Conservation (phyloP, 35 echinoderm and acorn worm genomes). For the Apostichopus japonicus region DNA sequence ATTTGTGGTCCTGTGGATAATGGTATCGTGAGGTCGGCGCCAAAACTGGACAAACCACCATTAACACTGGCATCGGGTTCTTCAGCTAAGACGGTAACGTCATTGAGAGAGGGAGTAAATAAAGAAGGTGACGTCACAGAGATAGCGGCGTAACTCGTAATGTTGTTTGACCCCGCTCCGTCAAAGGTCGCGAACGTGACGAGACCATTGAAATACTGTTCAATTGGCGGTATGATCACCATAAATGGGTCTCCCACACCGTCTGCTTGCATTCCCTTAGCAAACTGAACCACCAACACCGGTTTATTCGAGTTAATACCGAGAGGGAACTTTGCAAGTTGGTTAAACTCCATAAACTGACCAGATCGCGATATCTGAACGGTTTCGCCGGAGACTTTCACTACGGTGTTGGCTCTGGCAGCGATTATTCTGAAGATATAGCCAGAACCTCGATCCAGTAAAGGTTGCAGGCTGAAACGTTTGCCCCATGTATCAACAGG, state of each 20-base stretch:
- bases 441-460: constrained; percentile 76
- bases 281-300: constrained; percentile 63
- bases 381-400: constrained; percentile 66
- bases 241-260: constrained; percentile 84
- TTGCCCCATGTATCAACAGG: constrained; percentile 77
- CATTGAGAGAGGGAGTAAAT: constrained; percentile 60
- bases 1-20: constrained; percentile 57
- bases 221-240: constrained; percentile 71
- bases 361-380: constrained; percentile 58
- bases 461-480: constrained; percentile 78
- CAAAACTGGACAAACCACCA: constrained; percentile 56
- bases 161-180: constrained; percentile 26
- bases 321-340: constrained; percentile 25
- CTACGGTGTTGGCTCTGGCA: constrained; percentile 65
- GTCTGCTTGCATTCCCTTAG: constrained; percentile 80
- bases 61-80: constrained; percentile 27
- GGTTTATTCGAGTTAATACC: too few species aligned
- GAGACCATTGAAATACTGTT: constrained; percentile 83
- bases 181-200: constrained; percentile 88
- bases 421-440: constrained; percentile 84
- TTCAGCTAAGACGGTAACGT: constrained; percentile 53
- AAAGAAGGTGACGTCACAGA: constrained; percentile 76
- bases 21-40: constrained; percentile 63
- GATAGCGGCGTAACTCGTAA: constrained; percentile 62
- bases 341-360: constrained; percentile 84